Conservation (phyloP, 92 coral and sea anemone species). For the Pocillopora grandis region DNA sequence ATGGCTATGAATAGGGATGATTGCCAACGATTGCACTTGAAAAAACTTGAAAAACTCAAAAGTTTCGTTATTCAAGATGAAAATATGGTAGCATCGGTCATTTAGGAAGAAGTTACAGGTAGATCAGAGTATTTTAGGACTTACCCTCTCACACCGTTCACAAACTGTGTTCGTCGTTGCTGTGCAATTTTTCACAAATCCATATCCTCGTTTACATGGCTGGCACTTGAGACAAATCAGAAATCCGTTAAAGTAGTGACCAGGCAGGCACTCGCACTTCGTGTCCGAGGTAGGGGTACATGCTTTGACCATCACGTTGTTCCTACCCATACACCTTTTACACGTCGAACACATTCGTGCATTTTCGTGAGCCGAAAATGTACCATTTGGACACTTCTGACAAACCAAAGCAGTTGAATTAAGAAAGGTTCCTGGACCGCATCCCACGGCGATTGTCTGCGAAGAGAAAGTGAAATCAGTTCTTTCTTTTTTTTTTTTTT, state of each 20-base stretch:
- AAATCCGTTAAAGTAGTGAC: constrained; percentile 25
- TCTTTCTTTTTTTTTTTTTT: too few species aligned
- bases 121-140: background rate
- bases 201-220: constrained; percentile 52
- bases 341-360: constrained; percentile 37
- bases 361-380: background rate
- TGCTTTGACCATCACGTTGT: constrained; percentile 11
- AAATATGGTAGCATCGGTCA: too few species aligned
- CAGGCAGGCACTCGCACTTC: constrained; percentile 46
- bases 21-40: too few species aligned
- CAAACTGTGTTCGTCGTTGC: constrained; percentile 55
- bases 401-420: background rate
- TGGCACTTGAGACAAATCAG: constrained; percentile 53
- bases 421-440: constrained; percentile 9
- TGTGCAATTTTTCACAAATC: constrained; percentile 53
- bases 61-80: too few species aligned
- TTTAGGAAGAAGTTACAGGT: background rate
- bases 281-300: constrained; percentile 59
- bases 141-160: constrained; percentile 52
- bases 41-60: too few species aligned
- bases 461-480: background rate
- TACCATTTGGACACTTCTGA: constrained; percentile 11
- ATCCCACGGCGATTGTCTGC: constrained; percentile 32
- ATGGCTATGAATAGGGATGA: too few species aligned
- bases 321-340: constrained; percentile 21